Evolutionary conservation across 2,888 invertebrate species (phyloP), one percentile per base, ranked within the genome.

Genomic region (Hemicrepidius hirtus): DNA sequence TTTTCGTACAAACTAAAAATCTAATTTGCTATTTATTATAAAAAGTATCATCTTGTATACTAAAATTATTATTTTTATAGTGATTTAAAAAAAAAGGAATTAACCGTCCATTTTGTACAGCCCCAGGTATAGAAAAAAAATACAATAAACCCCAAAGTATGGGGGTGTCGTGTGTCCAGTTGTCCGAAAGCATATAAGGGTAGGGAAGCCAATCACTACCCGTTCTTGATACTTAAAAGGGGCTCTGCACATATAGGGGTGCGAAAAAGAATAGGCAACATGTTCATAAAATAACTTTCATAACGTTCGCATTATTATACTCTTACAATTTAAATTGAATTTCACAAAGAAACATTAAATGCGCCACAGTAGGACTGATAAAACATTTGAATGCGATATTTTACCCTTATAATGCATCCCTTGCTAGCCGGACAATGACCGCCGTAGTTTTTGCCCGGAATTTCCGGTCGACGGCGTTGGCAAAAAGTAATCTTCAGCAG

Each of bases 161-260:
- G 82, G 79, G 81, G 79, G 18, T 57, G 57, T 32, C 57, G 20
- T 35, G 57, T 83, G 82, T 82, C 83, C 81, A 82, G 79, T 79
- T 77, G 82, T 79, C 79, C 80, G 74, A 78, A 71, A 55, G 32
- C 40, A 24, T 50, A 55, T 49, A 53, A 71, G 68, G 63, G 80
- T 80, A 79, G 82, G 81, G 81, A 77, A 81, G 77, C 83, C 82
- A 82, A 82, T 84, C 81, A 79, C 81, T 80, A 81, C 78, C 81
- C 80, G 79, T 74, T 71, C 16, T 24, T 24, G 49, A 71, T 71
- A 59, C 46, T 21, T 55, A 71, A 44, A 60, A 44, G 62, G 55
- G 65, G 16, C 20, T 65, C 21, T n/a, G n/a, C n/a, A 62, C 16
- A 41, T 49, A 44, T 40, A 69, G 62, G 62, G 70, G 57, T 32